Base-by-base conservation (phyloP, 2,888 invertebrate species). In the Lasioglossum leucozonium region DNA sequence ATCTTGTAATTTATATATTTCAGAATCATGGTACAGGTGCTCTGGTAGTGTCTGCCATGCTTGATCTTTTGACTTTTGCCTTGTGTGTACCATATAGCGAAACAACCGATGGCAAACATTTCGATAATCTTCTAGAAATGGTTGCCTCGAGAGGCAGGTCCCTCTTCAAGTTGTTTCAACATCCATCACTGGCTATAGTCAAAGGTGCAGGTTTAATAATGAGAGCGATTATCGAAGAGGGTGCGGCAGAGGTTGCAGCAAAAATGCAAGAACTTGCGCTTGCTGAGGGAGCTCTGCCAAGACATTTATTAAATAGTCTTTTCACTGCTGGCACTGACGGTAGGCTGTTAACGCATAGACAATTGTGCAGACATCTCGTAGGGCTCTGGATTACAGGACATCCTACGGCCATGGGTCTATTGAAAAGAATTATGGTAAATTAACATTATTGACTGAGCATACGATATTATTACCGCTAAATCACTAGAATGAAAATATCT, bases 1-100 rank as follows among this genome's bases (percentile, higher is more conserved):
- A 16, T 42, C 5, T 8, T 44, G 10, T 71, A 42, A 47, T 47
- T 44, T 77, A 62, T 81, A 84, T 71, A 79, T 89, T 89, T 73
- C 95, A 99, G 99, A 97, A 97, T 82, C 98, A 98, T 87, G 98
- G 98, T 77, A 99, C 99, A 79, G 99, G 99, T 5, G 99, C 99
- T 72, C 95, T 99, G 74, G 98, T 99, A 22, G 98, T 99, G 87
- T 98, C 99, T 47, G 98, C 99, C 88, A 99, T 99, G 99, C 96
- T 99, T 94, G 99, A 99, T 95, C 98, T 99, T 94, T 96, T 99
- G 87, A 99, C 99, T 62, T 99, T 99, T 95, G 98, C 99, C 5
- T 96, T 99, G 67, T 99, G 99, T 95, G 99, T 99, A 87, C 99
- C 99, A 6, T 99, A 99, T 95, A 99, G 99, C 93, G 99, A 99